These are phyloP conservation scores for Hypocryptadius cinnamomeus DNA, from an alignment of 2,113 vertebrate species.

Conservation along the genomic window DNA sequence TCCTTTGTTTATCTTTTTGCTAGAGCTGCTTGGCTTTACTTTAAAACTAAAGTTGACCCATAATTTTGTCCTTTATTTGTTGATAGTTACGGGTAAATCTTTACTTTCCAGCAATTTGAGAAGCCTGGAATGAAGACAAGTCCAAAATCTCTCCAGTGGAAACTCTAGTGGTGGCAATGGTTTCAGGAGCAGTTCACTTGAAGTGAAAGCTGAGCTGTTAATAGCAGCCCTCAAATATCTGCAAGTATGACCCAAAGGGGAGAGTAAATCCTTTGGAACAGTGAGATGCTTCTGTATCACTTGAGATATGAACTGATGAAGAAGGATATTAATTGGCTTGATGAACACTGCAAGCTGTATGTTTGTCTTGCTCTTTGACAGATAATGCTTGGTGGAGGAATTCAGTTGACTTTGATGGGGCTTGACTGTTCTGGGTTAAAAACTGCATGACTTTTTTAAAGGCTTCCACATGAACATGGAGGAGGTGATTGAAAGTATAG, in stretches of 20 bases:
- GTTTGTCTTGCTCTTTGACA: neutral
- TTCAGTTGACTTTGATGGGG: neutral
- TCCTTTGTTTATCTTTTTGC: neutral
- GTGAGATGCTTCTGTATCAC: neutral
- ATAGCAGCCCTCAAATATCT: neutral
- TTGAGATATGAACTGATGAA: neutral
- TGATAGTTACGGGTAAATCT: neutral
- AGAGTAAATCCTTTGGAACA: neutral
- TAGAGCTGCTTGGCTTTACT: neutral
- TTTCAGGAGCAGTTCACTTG: neutral
- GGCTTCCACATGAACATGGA: neutral
- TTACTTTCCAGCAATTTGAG: neutral
- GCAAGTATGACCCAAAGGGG: neutral
- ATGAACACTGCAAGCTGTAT: neutral
- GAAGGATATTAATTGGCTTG: neutral
- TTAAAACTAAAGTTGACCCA: neutral
- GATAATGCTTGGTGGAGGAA: neutral
- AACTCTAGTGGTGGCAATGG: neutral
- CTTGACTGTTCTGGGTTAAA: neutral
- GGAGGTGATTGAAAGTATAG: neutral
- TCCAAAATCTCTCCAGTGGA: neutral
- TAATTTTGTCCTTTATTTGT: neutral
- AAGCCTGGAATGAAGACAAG: neutral
- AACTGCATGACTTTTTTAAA: neutral
- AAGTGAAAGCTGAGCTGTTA: conserved; percentile 3